phyloP scores from a whole-genome alignment of 2,113 vertebrate genomes.

The Cyrtonyx montezumae region DNA sequence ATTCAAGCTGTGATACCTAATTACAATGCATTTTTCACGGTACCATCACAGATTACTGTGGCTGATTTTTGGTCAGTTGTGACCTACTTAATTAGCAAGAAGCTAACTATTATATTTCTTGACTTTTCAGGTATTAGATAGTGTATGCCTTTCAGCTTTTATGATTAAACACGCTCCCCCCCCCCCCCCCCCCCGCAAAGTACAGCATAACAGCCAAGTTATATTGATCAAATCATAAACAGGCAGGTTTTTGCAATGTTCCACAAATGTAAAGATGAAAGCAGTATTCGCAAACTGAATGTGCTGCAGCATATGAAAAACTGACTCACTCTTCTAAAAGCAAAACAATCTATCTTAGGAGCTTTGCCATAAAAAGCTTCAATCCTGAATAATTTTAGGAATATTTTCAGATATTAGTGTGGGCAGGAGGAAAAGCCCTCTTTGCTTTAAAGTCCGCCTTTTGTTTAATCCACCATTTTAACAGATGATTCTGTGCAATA shows the following conservation, averaged over 20 bases:
- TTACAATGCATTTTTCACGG: conserved; percentile 46
- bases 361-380: conserved; percentile 8
- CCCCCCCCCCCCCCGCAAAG: too few species aligned
- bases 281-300: not conserved
- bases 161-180: not conserved
- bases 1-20: conserved; percentile 23
- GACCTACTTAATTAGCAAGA: conserved; percentile 5
- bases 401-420: conserved; percentile 55
- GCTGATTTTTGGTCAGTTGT: conserved; percentile 8
- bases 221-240: not conserved
- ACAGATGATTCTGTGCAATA: not conserved
- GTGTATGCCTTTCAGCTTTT: not conserved
- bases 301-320: not conserved
- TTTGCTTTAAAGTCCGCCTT: conserved; percentile 28
- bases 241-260: not conserved
- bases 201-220: not conserved
- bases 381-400: conserved; percentile 27
- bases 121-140: not conserved
- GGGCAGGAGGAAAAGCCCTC: conserved; percentile 35
- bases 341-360: conserved; percentile 31
- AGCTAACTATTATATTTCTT: not conserved
- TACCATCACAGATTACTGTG: not conserved
- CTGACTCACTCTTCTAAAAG: conserved; percentile 32
- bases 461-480: conserved; percentile 45
- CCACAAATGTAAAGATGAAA: conserved; percentile 7